phyloP scores from a whole-genome alignment of 2,888 invertebrate species.

The Plagodis pulveraria region DNA sequence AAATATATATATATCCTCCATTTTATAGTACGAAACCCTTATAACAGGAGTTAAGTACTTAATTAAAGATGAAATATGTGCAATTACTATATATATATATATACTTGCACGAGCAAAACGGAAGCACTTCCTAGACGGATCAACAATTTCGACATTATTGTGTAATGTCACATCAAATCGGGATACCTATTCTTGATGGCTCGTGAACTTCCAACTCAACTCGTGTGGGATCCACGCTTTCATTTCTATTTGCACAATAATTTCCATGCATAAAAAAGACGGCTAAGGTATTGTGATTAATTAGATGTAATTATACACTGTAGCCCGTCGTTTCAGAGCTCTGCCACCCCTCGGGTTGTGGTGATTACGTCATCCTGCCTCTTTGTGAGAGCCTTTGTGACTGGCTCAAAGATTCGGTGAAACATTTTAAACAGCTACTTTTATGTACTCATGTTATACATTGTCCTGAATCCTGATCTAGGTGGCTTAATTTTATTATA shows the following conservation, averaged over 20 bases:
- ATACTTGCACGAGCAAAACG: no score
- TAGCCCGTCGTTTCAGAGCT: conserved; percentile 25
- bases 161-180: no score
- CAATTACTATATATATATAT: no score
- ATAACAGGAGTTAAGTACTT: no score
- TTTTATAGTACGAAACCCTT: no score
- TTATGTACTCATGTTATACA: background rate
- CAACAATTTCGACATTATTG: no score
- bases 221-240: background rate
- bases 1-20: no score
- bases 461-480: background rate
- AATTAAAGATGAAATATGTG: no score
- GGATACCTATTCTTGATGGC: no score
- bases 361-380: conserved; percentile 34
- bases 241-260: conserved; percentile 5
- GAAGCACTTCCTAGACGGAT: no score
- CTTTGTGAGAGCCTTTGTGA: conserved; percentile 28
- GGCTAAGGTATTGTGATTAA: conserved; percentile 30
- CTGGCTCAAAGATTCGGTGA: conserved; percentile 23
- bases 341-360: conserved; percentile 23
- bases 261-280: conserved; percentile 24
- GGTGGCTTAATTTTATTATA: no score
- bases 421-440: conserved; percentile 15
- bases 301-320: conserved; percentile 31
- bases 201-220: no score